Conservation (phyloP, 2,888 invertebrate species). For the Cybosia mesomella region DNA sequence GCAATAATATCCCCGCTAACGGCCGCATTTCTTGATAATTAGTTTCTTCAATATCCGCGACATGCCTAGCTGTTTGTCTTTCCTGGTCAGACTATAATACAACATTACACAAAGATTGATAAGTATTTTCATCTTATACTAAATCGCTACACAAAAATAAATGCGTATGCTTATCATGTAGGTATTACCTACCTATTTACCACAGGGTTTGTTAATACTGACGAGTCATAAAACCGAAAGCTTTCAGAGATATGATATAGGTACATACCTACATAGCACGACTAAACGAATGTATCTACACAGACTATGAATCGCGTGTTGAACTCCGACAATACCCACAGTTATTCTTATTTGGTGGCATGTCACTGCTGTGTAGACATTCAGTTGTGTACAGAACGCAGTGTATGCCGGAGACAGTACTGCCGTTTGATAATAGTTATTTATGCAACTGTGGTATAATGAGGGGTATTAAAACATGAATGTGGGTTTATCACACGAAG, state of each 20-base stretch:
- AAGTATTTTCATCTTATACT: slow-evolving; percentile 73
- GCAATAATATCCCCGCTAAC: slow-evolving; percentile 10
- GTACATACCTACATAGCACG: slow-evolving; percentile 49
- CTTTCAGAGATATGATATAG: slow-evolving; percentile 83
- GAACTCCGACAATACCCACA: slow-evolving; percentile 25
- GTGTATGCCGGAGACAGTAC: slow-evolving; percentile 26
- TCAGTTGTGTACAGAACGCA: slow-evolving; percentile 12
- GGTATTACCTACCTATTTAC: slow-evolving; percentile 59
- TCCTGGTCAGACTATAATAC: slow-evolving; percentile 32
- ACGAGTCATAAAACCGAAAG: slow-evolving; percentile 71
- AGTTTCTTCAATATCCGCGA: background rate
- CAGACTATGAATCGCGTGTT: slow-evolving; percentile 27
- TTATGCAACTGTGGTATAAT: too few relatives aligned
- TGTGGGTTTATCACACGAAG: too few relatives aligned
- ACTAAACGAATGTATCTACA: slow-evolving; percentile 34
- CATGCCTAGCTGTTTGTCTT: background rate
- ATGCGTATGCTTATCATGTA: slow-evolving; percentile 67
- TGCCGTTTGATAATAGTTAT: slow-evolving; percentile 25
- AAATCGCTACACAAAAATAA: slow-evolving; percentile 72
- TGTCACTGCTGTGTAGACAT: slow-evolving; percentile 16
- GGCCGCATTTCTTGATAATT: background rate
- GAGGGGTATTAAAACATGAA: too few relatives aligned
- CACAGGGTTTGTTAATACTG: slow-evolving; percentile 84
- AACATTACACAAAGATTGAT: slow-evolving; percentile 62
- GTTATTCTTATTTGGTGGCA: slow-evolving; percentile 23